Evolutionary conservation across 2,888 invertebrate species (phyloP).

Genomic region (Psylliodes chrysocephalus): DNA sequence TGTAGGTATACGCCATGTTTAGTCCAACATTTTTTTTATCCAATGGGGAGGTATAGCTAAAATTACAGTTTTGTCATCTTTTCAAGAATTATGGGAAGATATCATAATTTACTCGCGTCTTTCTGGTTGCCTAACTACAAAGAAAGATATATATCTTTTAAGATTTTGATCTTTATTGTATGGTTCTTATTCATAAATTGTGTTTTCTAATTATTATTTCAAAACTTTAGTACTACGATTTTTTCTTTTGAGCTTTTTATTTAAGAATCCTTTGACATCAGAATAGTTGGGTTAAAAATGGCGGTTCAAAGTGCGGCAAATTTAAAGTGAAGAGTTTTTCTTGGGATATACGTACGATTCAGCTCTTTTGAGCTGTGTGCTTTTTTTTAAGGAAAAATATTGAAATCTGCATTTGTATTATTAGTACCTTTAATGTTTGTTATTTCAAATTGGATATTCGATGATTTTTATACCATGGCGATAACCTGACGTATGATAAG

Average conservation of each 20-base stretch:
- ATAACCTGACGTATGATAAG: neutral
- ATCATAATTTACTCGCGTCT: neutral
- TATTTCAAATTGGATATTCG: neutral
- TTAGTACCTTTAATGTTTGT: neutral
- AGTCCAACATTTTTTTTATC: no score
- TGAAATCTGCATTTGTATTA: constrained; percentile 7
- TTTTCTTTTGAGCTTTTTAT: no score
- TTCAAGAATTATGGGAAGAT: neutral
- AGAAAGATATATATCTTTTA: no score
- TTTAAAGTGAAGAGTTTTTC: neutral
- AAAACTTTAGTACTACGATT: no score
- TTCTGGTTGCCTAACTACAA: neutral
- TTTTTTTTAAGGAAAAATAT: neutral
- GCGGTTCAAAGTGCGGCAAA: neutral
- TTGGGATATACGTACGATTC: constrained; percentile 8
- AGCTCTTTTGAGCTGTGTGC: neutral
- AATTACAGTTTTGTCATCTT: no score
- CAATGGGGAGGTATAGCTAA: no score
- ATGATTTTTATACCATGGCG: constrained; percentile 1
- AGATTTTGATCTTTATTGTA: no score
- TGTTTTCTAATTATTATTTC: no score
- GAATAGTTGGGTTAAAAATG: neutral
- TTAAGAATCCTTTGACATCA: no score
- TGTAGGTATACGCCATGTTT: no score
- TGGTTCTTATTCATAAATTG: no score